Evolutionary conservation across 2,888 invertebrate species (phyloP).

Genomic region (Crocallis elinguaria): DNA sequence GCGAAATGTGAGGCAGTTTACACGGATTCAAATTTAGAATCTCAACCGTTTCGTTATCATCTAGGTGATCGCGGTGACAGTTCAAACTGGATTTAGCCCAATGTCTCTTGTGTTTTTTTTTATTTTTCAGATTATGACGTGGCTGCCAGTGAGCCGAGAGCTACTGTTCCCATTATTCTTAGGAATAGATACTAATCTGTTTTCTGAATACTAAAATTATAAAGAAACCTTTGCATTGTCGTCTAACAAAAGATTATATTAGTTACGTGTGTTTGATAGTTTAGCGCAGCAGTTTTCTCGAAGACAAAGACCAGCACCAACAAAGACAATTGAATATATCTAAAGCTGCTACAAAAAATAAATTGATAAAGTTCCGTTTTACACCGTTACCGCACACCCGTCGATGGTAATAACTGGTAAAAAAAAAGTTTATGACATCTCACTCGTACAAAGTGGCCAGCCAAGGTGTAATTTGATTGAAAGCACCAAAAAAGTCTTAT

Average conservation of each 20-base stretch:
- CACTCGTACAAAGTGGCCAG: constrained; percentile 75
- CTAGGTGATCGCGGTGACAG: constrained; percentile 72
- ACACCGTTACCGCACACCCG: constrained; percentile 68
- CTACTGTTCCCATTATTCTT: constrained; percentile 38
- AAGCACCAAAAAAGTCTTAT: constrained; percentile 84
- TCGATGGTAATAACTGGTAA: constrained; percentile 52
- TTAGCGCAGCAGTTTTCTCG: neutral
- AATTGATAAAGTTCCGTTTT: constrained; percentile 66
- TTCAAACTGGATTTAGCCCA: constrained; percentile 56
- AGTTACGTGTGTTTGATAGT: constrained; percentile 22
- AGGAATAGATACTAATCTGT: no score
- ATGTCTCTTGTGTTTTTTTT: constrained; percentile 40
- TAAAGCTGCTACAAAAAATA: constrained; percentile 28
- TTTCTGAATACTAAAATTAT: neutral
- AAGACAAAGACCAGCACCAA: neutral
- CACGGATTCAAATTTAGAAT: constrained; percentile 78
- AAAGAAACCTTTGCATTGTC: constrained; percentile 16
- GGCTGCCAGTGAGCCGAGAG: constrained; percentile 15
- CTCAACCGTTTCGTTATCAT: constrained; percentile 61
- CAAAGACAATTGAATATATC: constrained; percentile 11
- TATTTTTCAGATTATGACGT: constrained; percentile 8
- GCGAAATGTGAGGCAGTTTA: constrained; percentile 73
- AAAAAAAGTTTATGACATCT: constrained; percentile 83
- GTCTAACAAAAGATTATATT: constrained; percentile 42
- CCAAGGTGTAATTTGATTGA: constrained; percentile 85